Evolutionary conservation across 1,140 invertebrate genomes (phyloP).

Genomic region (Bombus superbus): DNA sequence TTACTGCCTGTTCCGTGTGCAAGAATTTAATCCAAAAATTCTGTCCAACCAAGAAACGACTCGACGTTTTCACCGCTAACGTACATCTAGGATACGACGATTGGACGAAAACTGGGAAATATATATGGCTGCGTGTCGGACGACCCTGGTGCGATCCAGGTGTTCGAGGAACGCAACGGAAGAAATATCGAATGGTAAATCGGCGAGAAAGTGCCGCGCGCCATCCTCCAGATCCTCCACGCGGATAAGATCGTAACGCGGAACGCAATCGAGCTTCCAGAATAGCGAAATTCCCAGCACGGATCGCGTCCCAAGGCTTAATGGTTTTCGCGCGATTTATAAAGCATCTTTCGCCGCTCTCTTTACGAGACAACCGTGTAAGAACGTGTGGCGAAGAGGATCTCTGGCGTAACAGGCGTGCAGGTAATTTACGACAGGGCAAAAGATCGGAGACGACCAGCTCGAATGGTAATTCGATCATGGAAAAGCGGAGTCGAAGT

Average conservation of each 20-base stretch:
- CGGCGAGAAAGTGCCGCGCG: conserved; percentile 23
- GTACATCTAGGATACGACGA: not conserved
- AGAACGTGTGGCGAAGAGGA: not conserved
- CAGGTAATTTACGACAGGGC: conserved; percentile 42
- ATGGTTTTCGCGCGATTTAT: conserved; percentile 58
- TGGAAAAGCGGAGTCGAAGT: conserved; percentile 14
- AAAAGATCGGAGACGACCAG: not conserved
- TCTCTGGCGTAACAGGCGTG: conserved; percentile 20
- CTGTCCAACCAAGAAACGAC: no score
- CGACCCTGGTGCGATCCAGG: not conserved
- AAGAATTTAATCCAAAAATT: no score
- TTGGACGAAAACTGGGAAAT: not conserved
- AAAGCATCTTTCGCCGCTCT: conserved; percentile 39
- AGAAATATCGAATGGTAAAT: conserved; percentile 15
- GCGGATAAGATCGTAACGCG: conserved; percentile 56
- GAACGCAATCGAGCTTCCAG: conserved; percentile 47
- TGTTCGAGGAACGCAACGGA: not conserved
- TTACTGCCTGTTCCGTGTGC: no score
- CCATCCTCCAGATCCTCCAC: conserved; percentile 34
- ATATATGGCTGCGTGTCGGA: not conserved
- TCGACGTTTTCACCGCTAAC: no score
- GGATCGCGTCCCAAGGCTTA: conserved; percentile 47
- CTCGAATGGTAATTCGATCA: conserved; percentile 28
- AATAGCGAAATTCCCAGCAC: conserved; percentile 23
- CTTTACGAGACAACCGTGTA: conserved; percentile 44